These are phyloP conservation scores for Schizotus pectinicornis DNA, from an alignment of 2,888 invertebrate genomes.

Conservation along the genomic window DNA sequence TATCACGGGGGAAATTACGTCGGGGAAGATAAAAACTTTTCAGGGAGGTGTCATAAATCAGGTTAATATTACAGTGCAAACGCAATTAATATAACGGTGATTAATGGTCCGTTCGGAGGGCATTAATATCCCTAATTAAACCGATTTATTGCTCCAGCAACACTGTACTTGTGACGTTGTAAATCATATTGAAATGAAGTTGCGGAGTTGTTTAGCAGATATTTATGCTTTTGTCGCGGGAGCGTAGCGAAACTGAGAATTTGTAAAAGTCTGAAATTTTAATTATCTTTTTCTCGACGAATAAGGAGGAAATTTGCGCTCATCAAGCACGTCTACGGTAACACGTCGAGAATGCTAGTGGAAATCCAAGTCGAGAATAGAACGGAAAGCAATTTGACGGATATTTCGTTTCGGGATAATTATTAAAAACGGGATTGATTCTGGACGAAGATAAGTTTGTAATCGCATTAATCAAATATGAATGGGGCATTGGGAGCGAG, in stretches of 20 bases:
- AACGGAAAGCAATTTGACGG: no score
- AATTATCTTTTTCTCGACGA: no score
- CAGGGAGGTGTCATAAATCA: constrained; percentile 31
- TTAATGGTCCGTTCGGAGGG: constrained; percentile 16
- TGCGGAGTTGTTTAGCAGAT: constrained; percentile 14
- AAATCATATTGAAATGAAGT: constrained; percentile 8
- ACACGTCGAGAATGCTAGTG: no score
- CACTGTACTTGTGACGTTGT: constrained; percentile 10
- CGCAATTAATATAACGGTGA: constrained; percentile 30
- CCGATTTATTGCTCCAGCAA: constrained; percentile 29
- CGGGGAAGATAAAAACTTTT: not conserved
- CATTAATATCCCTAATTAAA: constrained; percentile 36
- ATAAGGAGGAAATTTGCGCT: no score
- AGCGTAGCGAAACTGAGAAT: no score
- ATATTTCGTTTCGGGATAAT: no score
- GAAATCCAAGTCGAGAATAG: no score
- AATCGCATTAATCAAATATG: not conserved
- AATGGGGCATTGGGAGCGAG: not conserved
- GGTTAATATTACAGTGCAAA: constrained; percentile 32
- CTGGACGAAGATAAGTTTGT: no score
- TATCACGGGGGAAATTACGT: constrained; percentile 4
- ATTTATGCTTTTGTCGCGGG: not conserved
- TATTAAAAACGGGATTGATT: no score
- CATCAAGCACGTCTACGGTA: no score
- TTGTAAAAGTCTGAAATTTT: not conserved